Evolutionary conservation across 2,797 vertebrate genomes (phyloP), one percentile per base, ranked within the genome.

Genomic region (Champsocephalus esox): DNA sequence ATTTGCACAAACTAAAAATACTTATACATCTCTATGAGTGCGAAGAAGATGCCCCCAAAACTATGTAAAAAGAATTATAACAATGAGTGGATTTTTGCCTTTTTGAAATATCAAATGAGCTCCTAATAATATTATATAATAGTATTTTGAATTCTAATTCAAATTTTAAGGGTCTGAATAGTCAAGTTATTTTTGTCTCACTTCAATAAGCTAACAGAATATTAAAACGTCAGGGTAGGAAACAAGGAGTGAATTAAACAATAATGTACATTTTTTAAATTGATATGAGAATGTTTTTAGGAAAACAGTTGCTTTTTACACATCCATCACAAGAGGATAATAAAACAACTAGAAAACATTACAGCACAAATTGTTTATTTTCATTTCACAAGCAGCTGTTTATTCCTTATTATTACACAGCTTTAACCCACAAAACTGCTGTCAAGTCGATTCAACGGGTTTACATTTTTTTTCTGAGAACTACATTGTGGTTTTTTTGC

Each of bases 291-390:
- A 10, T 32, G 14, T 55, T 24, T 55, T 55, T 4, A 32, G 28
- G 8, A 41, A 57, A 28, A 41, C 16, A n/a, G 34, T 41, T 41
- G 10, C 56, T 41, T 58, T 58, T 58, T 16, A 48, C 46, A 48
- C 46, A 16, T 17, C 46, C 46, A 48, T 14, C 16, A 1, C 8
- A 8, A 34, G 34, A 38, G 1, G 34, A 38, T 38, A 38, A 7
- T 38, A 64, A 64, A 68, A 73, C 0, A 16, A 55, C 5, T 0
- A 14, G 2, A 19, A 38, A 46, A 24, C 0, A 44, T 74, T 85
- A 89, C 77, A 84, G 74, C 80, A 88, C 80, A 65, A 81, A 76
- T 17, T 50, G 65, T 92, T 92, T 90, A 91, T 88, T 90, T 75
- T 58, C 52, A 80, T 79, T 78, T 68, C 50, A 67, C 81, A 80